Evolutionary conservation across 2,113 vertebrate species (phyloP).

Genomic region (Grammomys surdaster): DNA sequence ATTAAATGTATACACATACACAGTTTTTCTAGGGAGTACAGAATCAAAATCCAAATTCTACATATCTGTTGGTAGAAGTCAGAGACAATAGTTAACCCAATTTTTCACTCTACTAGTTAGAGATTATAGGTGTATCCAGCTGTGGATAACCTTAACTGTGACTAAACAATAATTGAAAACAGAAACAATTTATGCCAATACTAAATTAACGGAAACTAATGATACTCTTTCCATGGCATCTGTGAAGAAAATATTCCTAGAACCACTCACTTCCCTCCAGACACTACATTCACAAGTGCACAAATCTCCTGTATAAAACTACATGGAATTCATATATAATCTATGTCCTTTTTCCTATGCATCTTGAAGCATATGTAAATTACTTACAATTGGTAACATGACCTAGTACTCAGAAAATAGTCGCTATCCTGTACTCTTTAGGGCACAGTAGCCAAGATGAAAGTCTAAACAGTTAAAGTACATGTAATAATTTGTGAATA

Average conservation of each 20-base stretch:
- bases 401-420: neutral
- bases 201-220: neutral
- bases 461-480: neutral
- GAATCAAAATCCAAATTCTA: constrained; percentile 15
- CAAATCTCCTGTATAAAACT: neutral
- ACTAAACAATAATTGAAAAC: neutral
- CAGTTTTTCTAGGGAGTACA: neutral
- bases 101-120: neutral
- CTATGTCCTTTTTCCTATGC: no score
- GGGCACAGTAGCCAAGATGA: neutral
- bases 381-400: neutral
- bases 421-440: neutral
- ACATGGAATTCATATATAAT: neutral
- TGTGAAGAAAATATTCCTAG: neutral
- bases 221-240: neutral
- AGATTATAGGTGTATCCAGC: neutral
- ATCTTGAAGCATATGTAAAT: neutral
- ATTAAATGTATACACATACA: neutral
- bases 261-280: neutral
- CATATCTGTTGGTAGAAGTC: neutral
- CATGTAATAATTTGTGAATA: neutral
- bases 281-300: neutral
- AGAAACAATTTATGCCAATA: neutral
- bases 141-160: neutral
- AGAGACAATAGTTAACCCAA: neutral